These are phyloP conservation scores for Drosophila anomelani DNA, from an alignment of 2,888 invertebrate species.

Conservation along the genomic window DNA sequence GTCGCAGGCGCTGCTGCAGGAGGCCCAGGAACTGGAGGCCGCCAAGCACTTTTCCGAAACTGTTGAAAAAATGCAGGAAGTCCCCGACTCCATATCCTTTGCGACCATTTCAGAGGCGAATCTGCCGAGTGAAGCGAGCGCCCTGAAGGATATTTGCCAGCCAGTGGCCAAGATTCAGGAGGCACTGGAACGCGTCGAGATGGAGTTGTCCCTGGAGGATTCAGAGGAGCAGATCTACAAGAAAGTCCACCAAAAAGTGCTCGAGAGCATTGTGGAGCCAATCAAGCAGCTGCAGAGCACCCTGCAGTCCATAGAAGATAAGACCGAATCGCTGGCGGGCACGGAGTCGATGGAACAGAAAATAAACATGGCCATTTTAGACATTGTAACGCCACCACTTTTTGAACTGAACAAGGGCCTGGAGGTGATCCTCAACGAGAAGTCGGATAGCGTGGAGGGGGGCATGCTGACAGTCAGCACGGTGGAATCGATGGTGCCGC, in stretches of 20 bases:
- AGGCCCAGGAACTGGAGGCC: constrained; percentile 85
- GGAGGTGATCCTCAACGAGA: constrained; percentile 85
- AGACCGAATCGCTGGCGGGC: constrained; percentile 70
- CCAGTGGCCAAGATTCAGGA: constrained; percentile 85
- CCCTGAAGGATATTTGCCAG: constrained; percentile 82
- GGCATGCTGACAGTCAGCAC: constrained; percentile 85
- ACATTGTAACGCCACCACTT: constrained; percentile 88
- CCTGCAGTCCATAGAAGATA: constrained; percentile 77
- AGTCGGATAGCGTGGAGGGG: constrained; percentile 75
- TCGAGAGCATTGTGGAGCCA: constrained; percentile 81
- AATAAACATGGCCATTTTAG: constrained; percentile 87
- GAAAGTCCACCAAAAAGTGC: constrained; percentile 81
- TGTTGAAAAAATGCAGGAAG: constrained; percentile 83
- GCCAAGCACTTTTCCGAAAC: constrained; percentile 84
- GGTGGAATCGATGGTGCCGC: constrained; percentile 85
- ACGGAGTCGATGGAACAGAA: constrained; percentile 83
- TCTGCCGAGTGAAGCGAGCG: constrained; percentile 82
- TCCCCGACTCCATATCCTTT: constrained; percentile 80
- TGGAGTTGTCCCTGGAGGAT: constrained; percentile 83
- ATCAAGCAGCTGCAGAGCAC: constrained; percentile 79
- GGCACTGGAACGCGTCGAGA: constrained; percentile 83
- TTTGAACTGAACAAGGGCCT: constrained; percentile 87
- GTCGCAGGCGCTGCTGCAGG: constrained; percentile 86
- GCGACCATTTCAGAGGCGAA: constrained; percentile 80
- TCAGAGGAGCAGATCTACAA: constrained; percentile 82